Base-by-base conservation (phyloP, 2,888 invertebrate genomes). In the Diaprepes abbreviatus region DNA sequence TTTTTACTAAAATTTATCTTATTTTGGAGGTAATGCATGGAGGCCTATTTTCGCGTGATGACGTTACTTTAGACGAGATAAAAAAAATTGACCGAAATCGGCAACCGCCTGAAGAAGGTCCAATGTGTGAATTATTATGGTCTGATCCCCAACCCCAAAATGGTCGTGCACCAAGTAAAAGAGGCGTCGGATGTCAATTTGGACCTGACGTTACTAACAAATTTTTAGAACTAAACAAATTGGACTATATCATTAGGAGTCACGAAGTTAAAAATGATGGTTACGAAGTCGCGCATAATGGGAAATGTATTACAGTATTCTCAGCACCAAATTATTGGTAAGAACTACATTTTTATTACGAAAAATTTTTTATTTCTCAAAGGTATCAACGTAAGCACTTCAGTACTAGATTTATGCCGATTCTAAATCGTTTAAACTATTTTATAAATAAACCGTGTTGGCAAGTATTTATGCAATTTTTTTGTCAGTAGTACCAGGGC, bases 281-380 rank as follows among this genome's bases (percentile, higher is more conserved):
- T 0, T 99, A 97, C 82, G 98, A 99, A 85, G 86, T 95, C 45
- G 93, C 94, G 24, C 99, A 99, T 82, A 91, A 94, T 80, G 97
- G 96, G 35, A 95, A 95, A 82, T 98, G 98, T 83, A 95, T 98
- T 81, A 99, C 99, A 9, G 97, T 99, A 52, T 99, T 99, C 88
- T 98, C 98, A 0, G 99, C 99, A 77, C 99, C 99, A 74, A 99
- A 99, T 85, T 99, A 99, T 89, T 99, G 98, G 96, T 96, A 84
- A 84, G 85, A 36, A 17, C 16, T n/a, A n/a, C n/a, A n/a, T n/a
- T n/a, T n/a, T n/a, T n/a, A n/a, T n/a, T n/a, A n/a, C n/a, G n/a
- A n/a, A n/a, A n/a, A n/a, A n/a, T n/a, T n/a, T n/a, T n/a, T n/a
- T n/a, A n/a, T n/a, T n/a, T n/a, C n/a, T n/a, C n/a, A n/a, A n/a